phyloP scores from a whole-genome alignment of 2,888 invertebrate genomes.

The Drosophila diplacantha region DNA sequence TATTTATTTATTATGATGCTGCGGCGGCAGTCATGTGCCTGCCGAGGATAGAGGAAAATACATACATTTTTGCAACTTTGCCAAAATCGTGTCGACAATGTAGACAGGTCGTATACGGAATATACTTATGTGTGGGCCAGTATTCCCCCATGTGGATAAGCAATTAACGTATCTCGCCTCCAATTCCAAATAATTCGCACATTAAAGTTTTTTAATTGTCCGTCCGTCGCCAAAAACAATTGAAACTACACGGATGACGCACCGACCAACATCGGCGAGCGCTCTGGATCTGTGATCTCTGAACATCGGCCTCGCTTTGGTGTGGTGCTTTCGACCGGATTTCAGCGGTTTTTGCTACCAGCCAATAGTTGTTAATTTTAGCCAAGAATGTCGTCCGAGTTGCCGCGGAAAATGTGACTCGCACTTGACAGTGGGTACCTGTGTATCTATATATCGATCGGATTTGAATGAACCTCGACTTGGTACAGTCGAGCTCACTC shows the following conservation, averaged over 20 bases:
- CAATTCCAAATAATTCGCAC: slow-evolving; percentile 40
- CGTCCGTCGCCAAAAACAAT: slow-evolving; percentile 28
- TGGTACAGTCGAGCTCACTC: slow-evolving; percentile 58
- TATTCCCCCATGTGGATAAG: slow-evolving; percentile 20
- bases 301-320: slow-evolving; percentile 27
- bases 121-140: not conserved
- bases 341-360: slow-evolving; percentile 39
- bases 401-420: slow-evolving; percentile 24
- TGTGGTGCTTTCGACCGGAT: slow-evolving; percentile 56
- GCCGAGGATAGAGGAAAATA: slow-evolving; percentile 1
- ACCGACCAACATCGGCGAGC: slow-evolving; percentile 11
- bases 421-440: slow-evolving; percentile 20
- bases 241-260: slow-evolving; percentile 40
- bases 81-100: slow-evolving; percentile 28
- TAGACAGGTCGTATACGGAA: slow-evolving; percentile 23
- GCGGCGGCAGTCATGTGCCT: slow-evolving; percentile 33
- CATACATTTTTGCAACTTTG: slow-evolving; percentile 28
- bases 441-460: slow-evolving; percentile 17
- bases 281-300: slow-evolving; percentile 5
- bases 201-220: slow-evolving; percentile 38
- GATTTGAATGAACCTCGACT: slow-evolving; percentile 30
- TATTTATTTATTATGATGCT: slow-evolving; percentile 38
- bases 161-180: slow-evolving; percentile 29
- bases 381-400: slow-evolving; percentile 48
- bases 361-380: slow-evolving; percentile 46